Conservation (phyloP, 2,113 vertebrate species). For the Nibea albiflora region DNA sequence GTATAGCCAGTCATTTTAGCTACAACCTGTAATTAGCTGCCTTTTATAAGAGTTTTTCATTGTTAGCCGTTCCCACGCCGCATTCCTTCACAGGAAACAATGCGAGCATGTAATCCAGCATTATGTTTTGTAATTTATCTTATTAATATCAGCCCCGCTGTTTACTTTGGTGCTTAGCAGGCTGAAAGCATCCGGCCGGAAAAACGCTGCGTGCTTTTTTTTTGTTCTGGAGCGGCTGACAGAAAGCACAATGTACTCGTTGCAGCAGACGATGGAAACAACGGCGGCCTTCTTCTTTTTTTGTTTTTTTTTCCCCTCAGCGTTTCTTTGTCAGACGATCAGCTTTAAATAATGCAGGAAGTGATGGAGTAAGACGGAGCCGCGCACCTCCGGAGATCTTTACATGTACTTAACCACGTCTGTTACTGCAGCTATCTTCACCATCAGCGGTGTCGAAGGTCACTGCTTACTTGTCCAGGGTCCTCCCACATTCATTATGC, state of each 20-base stretch:
- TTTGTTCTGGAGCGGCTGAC: not conserved
- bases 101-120: not conserved
- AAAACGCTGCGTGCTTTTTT: not conserved
- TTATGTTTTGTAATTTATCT: not conserved
- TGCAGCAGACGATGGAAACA: too few species aligned
- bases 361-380: not conserved
- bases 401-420: not conserved
- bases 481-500: conserved; percentile 53
- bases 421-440: not conserved
- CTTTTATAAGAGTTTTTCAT: not conserved
- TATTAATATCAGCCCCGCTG: not conserved
- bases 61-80: not conserved
- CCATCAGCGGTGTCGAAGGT: conserved; percentile 7
- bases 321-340: not conserved
- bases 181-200: not conserved
- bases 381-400: not conserved
- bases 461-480: conserved; percentile 1
- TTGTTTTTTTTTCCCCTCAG: too few species aligned
- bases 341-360: not conserved
- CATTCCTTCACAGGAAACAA: not conserved
- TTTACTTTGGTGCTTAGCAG: not conserved
- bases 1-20: not conserved
- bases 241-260: not conserved
- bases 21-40: not conserved
- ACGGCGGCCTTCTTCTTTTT: too few species aligned